Conservation (phyloP, 2,888 invertebrate species). For the Heliconius sara region DNA sequence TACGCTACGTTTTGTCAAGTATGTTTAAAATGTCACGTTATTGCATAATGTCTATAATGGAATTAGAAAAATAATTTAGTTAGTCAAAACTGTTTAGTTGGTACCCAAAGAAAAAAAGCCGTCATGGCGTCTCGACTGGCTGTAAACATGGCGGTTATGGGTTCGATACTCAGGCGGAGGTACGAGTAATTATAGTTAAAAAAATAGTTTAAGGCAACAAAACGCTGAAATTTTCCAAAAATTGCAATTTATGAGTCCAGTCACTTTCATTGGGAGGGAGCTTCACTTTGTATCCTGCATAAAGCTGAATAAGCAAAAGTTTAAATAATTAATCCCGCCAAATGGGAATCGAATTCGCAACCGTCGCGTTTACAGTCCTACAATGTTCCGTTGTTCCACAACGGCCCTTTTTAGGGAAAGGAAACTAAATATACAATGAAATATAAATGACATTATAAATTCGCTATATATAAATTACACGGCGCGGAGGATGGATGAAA, state of each 20-base stretch:
- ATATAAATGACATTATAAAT: conserved; percentile 32
- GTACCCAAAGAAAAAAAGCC: background rate
- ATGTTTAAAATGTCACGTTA: background rate
- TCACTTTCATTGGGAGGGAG: background rate
- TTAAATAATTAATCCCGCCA: background rate
- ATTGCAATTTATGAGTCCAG: background rate
- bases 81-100: background rate
- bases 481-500: conserved; percentile 32
- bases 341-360: background rate
- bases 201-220: too few species aligned
- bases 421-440: conserved; percentile 24
- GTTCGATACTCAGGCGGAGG: background rate
- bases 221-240: background rate
- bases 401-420: too few species aligned
- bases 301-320: too few species aligned
- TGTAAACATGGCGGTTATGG: background rate
- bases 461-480: conserved; percentile 40
- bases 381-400: too few species aligned
- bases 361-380: background rate
- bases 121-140: background rate
- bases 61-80: background rate
- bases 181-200: background rate
- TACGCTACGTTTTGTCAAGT: background rate
- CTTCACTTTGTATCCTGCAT: too few species aligned
- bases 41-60: background rate